A percentile compares a stretch with the other conserved stretches of the same genome.
These are phyloP conservation scores for Pogonomyrmex californicus DNA, from an alignment of 1,140 invertebrate species.

Conservation along the genomic window DNA sequence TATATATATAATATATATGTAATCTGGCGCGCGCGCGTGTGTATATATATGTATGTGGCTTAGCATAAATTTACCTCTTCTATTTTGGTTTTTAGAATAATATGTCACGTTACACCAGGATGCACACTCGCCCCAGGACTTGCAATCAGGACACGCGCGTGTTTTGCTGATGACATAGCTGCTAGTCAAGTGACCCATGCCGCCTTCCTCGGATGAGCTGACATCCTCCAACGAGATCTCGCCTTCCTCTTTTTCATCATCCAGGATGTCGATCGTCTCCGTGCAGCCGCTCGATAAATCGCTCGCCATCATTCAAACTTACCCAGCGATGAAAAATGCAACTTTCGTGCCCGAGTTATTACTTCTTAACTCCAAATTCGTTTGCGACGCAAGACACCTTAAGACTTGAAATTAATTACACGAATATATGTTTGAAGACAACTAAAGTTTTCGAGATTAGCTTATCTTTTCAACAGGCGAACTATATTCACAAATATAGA, in stretches of 20 bases:
- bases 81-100: conserved; percentile 64
- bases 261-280: conserved; percentile 79
- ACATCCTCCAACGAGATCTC: conserved; percentile 86
- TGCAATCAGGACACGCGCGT: conserved; percentile 71
- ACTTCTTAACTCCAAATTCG: conserved; percentile 39
- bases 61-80: too few relatives aligned
- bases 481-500: not conserved
- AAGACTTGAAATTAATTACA: conserved; percentile 56
- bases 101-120: conserved; percentile 75
- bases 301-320: conserved; percentile 82
- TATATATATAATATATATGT: too few relatives aligned
- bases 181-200: conserved; percentile 71
- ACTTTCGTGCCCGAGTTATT: not conserved
- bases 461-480: not conserved
- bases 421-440: not conserved
- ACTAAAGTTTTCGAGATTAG: not conserved
- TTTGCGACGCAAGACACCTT: not conserved
- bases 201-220: conserved; percentile 83
- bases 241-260: conserved; percentile 84
- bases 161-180: conserved; percentile 60
- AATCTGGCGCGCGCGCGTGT: too few relatives aligned
- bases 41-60: too few relatives aligned
- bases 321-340: conserved; percentile 50
- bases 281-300: conserved; percentile 82
- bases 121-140: conserved; percentile 72